A percentile compares a stretch with the other conserved stretches of the same genome.
These are phyloP conservation scores for Aspidiotus destructor DNA, from an alignment of 2,888 invertebrate species.

Conservation along the genomic window DNA sequence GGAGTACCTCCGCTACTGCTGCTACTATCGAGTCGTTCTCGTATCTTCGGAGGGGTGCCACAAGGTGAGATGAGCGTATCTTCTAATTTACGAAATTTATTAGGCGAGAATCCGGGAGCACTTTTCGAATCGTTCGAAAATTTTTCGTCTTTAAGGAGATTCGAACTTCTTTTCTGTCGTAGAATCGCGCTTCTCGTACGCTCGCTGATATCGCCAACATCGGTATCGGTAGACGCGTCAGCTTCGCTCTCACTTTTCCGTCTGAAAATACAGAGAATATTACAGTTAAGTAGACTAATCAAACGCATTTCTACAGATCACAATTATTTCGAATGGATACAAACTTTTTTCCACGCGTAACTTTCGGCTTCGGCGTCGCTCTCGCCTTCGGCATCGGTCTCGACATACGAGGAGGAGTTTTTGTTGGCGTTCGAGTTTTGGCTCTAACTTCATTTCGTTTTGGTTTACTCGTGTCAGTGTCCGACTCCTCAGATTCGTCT, in stretches of 20 bases:
- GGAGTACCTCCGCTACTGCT: conserved; percentile 40
- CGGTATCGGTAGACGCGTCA: conserved; percentile 15
- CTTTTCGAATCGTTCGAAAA: conserved; percentile 2
- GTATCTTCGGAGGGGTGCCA: conserved; percentile 22
- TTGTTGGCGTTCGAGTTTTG: conserved; percentile 10
- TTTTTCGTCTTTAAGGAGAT: conserved; percentile 12
- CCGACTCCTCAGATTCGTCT: conserved; percentile 6
- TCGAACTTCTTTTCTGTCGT: conserved; percentile 13
- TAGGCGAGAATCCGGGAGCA: conserved; percentile 10
- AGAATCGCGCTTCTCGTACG: conserved; percentile 24
- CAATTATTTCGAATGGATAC: not conserved
- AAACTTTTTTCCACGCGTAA: conserved; percentile 21
- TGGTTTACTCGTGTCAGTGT: not conserved
- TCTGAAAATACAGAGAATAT: conserved; percentile 9
- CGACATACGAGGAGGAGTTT: not conserved
- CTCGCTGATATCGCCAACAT: conserved; percentile 15
- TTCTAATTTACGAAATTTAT: conserved; percentile 20
- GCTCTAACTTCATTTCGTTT: not conserved
- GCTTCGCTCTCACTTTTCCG: conserved; percentile 20
- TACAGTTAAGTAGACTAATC: not conserved
- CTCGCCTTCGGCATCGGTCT: conserved; percentile 12
- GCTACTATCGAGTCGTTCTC: conserved; percentile 28
- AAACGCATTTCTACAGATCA: not conserved
- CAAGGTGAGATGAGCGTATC: conserved; percentile 18
- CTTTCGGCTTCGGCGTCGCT: conserved; percentile 18